Conservation (phyloP, 2,113 vertebrate genomes). For the Hypomesus transpacificus region DNA sequence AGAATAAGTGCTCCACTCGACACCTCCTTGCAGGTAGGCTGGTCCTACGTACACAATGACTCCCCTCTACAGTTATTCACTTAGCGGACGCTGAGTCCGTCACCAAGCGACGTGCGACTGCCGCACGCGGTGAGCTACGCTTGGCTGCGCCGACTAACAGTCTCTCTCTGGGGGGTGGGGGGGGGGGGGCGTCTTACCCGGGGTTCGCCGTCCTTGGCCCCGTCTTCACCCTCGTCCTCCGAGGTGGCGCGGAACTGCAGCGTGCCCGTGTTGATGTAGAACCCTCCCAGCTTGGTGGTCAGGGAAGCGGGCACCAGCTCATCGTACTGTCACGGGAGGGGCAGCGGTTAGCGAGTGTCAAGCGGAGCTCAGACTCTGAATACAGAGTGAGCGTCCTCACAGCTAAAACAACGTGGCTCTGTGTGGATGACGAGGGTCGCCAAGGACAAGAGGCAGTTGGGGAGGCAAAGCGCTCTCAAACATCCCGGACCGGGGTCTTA, state of each 20-base stretch:
- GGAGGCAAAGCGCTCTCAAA: too few relatives aligned
- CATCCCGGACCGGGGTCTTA: too few relatives aligned
- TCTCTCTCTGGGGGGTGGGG: not conserved
- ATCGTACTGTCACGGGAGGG: conserved; percentile 74
- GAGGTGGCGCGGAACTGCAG: conserved; percentile 93
- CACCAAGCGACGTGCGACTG: too few relatives aligned
- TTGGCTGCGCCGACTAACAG: not conserved
- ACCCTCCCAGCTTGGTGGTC: conserved; percentile 95
- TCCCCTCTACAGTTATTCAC: too few relatives aligned
- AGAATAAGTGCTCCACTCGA: too few relatives aligned
- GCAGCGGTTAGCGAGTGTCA: not conserved
- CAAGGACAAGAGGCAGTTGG: too few relatives aligned
- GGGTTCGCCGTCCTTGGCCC: conserved; percentile 76
- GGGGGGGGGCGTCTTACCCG: conserved; percentile 66
- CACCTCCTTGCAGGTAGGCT: too few relatives aligned
- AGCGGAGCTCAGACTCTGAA: too few relatives aligned
- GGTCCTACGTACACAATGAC: too few relatives aligned
- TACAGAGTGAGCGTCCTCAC: not conserved
- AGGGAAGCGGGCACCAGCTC: conserved; percentile 96
- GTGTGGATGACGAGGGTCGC: not conserved
- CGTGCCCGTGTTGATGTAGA: conserved; percentile 97
- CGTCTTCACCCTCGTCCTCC: conserved; percentile 89
- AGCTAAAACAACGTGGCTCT: not conserved
- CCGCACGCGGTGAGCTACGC: too few relatives aligned
- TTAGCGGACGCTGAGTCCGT: too few relatives aligned